Evolutionary conservation across 2,797 vertebrate species (phyloP), one percentile per base, ranked within the genome.

Genomic region (Lacerta viridis): DNA sequence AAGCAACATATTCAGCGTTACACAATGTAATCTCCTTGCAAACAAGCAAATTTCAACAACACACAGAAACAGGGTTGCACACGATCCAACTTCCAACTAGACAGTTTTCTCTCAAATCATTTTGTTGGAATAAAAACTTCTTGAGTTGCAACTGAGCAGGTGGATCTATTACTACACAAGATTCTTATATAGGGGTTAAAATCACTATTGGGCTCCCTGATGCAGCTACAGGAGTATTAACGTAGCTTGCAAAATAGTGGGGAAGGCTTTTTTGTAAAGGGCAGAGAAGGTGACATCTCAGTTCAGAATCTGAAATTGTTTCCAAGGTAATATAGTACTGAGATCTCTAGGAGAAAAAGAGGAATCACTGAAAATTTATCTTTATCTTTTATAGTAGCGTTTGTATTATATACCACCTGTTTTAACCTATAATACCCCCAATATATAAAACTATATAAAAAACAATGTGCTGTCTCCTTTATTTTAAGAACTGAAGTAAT

Each of bases 41-140:
- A 92, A 84, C 61, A 87, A 76, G 84, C 5, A 83, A n/a, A 46
- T 89, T 27, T 91, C 93, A 25, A 11, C 36, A 29, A 72, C 29
- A 20, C 33, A 23, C 72, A 74, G 29, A 50, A 50, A 85, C 29
- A 43, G 33, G 27, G 41, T 27, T 74, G 27, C 1, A 2, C 9
- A 3, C n/a, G 23, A 69, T 3, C 33, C 77, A 7, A 20, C 20
- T 86, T 78, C 75, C n/a, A 25, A 8, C 29, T 64, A 27, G 46
- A 76, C 25, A 11, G 46, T 64, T 64, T 33, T 64, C 7, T 18
- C 59, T 11, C 7, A 64, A 75, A 25, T n/a, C 11, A 1, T 68
- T 29, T 33, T 23, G 29, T n/a, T 78, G 75, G 39, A 46, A 68
- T 10, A 59, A 25, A 78, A n/a, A n/a, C 27, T 1, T n/a, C 66